Evolutionary conservation across 2,888 invertebrate species (phyloP), one percentile per base, ranked within the genome.

Genomic region (Choristoneura rosaceana): DNA sequence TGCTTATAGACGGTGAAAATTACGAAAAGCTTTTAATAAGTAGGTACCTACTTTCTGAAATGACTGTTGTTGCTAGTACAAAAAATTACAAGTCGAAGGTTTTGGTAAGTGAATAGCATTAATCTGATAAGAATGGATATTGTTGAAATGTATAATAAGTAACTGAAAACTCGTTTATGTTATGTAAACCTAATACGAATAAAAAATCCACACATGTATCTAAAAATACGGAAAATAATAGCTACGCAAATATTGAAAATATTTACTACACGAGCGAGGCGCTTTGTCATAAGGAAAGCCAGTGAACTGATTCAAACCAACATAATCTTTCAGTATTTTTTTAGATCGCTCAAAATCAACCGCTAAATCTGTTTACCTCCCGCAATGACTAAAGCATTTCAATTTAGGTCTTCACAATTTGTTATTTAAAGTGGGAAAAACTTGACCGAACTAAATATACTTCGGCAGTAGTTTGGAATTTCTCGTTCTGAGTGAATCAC

Each of bases 381-480:
- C 68, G 68, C 71, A 52, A 52, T 63, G 68, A 52, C 62, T 33
- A 38, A 68, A 50, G 41, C 41, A 25, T 52, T 69, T 73, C 59
- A 63, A 68, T 68, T 68, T 69, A 73, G 59, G 34, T 43, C 47
- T 41, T 73, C 64, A 69, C 73, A 69, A 50, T 73, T 63, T 63
- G 67, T 71, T 71, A 62, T 67, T 64, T 64, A 17, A 52, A 73
- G 64, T 60, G 50, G 62, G 25, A 38, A 63, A 50, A 59, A 59
- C 38, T 15, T 33, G 68, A 68, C 71, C 64, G 47, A 12, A 47
- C 41, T 73, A 73, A 59, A 64, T 64, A 59, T 69, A 69, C 41
- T 9, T 14, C 43, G 43, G 47, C 41, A 5, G 63, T 50, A 43
- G 55, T 47, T 41, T 64, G 34, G 52, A 33, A 15, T 64, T 62